phyloP scores from a whole-genome alignment of 2,797 vertebrate species.

The Oryzias dopingdopingensis region DNA sequence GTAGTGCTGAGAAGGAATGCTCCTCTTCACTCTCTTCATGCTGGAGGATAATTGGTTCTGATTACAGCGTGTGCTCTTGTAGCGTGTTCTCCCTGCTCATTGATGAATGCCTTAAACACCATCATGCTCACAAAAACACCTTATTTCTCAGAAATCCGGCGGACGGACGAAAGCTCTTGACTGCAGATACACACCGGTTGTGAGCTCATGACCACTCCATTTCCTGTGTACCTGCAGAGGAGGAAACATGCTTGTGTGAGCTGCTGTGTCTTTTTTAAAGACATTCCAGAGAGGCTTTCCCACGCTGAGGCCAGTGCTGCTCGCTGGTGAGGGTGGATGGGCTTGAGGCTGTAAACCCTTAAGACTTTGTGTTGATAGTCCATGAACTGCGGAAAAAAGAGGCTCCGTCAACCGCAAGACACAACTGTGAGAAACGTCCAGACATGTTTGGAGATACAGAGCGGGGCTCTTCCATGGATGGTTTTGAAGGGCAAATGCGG shows the following conservation, averaged over 20 bases:
- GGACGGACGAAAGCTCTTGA: slow-evolving; percentile 12
- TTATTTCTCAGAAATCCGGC: slow-evolving; percentile 22
- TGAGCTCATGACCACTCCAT: not conserved
- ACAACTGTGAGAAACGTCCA: slow-evolving; percentile 54
- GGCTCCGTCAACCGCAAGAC: slow-evolving; percentile 30
- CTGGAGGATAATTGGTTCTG: slow-evolving; percentile 71
- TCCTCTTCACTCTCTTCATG: slow-evolving; percentile 53
- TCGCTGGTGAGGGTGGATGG: slow-evolving; percentile 24
- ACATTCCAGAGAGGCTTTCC: slow-evolving; percentile 67
- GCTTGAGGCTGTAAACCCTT: slow-evolving; percentile 38
- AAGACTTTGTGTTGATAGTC: slow-evolving; percentile 42
- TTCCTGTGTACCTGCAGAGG: slow-evolving; percentile 54
- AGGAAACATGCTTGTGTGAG: slow-evolving; percentile 57
- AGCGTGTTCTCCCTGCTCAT: slow-evolving; percentile 58
- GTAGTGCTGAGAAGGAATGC: slow-evolving; percentile 60
- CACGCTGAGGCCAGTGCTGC: slow-evolving; percentile 49
- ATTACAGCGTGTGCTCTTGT: slow-evolving; percentile 57
- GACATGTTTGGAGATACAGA: slow-evolving; percentile 48
- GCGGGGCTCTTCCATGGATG: slow-evolving; percentile 27
- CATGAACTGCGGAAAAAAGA: slow-evolving; percentile 39
- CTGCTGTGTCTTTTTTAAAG: slow-evolving; percentile 45
- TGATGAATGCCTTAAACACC: slow-evolving; percentile 56
- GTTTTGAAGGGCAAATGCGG: slow-evolving; percentile 21
- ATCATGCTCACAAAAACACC: slow-evolving; percentile 45
- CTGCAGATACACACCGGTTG: slow-evolving; percentile 17